Conservation (phyloP, 2,113 vertebrate genomes). For the Nothobranchius kuhntae region DNA sequence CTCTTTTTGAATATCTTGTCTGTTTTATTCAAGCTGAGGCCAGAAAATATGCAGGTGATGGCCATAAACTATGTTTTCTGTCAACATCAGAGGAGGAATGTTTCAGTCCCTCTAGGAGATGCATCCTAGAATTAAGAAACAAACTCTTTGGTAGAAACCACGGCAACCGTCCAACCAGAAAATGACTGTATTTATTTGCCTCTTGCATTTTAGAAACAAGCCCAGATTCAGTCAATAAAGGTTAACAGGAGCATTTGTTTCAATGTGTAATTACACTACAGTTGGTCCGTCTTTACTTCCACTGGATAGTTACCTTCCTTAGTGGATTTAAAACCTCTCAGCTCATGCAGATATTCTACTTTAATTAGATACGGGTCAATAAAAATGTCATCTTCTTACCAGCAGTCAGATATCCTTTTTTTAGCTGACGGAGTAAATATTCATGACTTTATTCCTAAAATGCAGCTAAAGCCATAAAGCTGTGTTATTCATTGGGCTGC, state of each 20-base stretch:
- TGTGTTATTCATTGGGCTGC: slow-evolving; percentile 11
- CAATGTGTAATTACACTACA: background rate
- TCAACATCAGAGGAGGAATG: background rate
- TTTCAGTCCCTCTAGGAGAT: background rate
- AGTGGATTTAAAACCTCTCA: background rate
- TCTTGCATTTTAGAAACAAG: background rate
- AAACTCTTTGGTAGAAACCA: background rate
- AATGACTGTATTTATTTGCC: background rate
- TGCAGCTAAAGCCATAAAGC: background rate
- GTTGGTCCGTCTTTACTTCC: background rate
- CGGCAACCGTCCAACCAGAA: background rate
- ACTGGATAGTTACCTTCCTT: background rate
- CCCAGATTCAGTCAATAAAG: background rate
- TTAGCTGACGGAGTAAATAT: background rate
- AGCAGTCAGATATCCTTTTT: background rate
- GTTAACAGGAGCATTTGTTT: background rate
- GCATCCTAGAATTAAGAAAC: background rate
- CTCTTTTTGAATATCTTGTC: too few species aligned
- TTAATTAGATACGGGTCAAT: slow-evolving; percentile 12
- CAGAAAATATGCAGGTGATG: too few species aligned
- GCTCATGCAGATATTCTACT: background rate
- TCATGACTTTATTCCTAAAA: background rate
- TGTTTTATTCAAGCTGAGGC: too few species aligned
- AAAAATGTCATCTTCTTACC: too few species aligned
- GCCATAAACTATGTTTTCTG: too few species aligned